Evolutionary conservation across 2,888 invertebrate genomes (phyloP), one percentile per base, ranked within the genome.

Genomic region (Eledone cirrhosa): DNA sequence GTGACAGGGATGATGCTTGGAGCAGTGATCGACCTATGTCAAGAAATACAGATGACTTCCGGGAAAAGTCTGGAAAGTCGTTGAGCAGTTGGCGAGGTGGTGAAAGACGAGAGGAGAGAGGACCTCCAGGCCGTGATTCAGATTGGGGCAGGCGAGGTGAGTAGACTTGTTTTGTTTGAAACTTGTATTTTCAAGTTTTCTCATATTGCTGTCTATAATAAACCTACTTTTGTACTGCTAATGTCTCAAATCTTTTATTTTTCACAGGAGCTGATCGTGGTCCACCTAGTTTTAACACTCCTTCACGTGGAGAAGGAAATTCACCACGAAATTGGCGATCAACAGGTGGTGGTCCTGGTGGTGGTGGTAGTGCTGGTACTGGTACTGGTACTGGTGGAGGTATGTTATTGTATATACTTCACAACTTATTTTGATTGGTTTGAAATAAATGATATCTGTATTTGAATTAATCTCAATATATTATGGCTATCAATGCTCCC

Each of bases 71-170:
- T 41, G 41, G 41, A 41, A 41, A 41, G 41, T 41, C 41, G 8
- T 41, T 41, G 63, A 16, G 41, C 14, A 74, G n/a, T n/a, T 48
- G 47, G 48, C 48, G 47, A 41, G 27, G 76, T 76, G 76, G 76
- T 19, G 47, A 33, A 1, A 16, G 47, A 22, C 7, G 47, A 27
- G 76, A 76, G 11, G 76, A 76, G 1, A 48, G 76, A 76, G 48
- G 48, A 3, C 76, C 76, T 2, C 27, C 76, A 27, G 27, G 76
- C 22, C 76, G 76, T 27, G 76, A 76, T 48, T 22, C 33, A 13
- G 76, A 76, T 29, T 76, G 76, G 76, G 29, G 76, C 29, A 76
- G 76, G 48, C 16, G 76, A 76, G 76, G 76, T 76, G 22, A 48
- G 76, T 48, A 16, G 14, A 29, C 29, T 3, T 75, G 11, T 24